Evolutionary conservation across 2,888 invertebrate genomes (phyloP).

Genomic region (Ethmia dodecea): DNA sequence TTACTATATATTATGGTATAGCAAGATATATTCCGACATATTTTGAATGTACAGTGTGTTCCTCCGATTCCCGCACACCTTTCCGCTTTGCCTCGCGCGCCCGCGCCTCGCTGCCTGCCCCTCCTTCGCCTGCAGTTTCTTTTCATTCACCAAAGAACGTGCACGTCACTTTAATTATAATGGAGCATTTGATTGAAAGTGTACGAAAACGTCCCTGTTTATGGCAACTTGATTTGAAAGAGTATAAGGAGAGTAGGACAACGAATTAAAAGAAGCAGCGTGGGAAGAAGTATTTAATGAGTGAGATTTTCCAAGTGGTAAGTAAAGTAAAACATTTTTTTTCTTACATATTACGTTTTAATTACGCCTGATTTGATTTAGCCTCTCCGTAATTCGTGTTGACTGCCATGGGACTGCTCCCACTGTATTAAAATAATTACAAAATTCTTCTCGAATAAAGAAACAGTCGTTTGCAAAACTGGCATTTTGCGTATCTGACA

Average conservation of each 20-base stretch:
- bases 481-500: no score
- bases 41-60: no score
- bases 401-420: background rate
- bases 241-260: background rate
- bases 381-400: background rate
- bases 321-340: background rate
- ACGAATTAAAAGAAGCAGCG: constrained; percentile 1
- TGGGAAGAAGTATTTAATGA: constrained; percentile 1
- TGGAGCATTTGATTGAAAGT: constrained; percentile 3
- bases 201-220: constrained; percentile 1
- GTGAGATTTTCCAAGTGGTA: background rate
- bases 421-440: background rate
- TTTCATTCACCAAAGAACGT: no score
- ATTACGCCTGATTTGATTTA: no score
- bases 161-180: no score
- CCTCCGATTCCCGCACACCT: no score
- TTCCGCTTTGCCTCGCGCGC: no score
- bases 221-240: background rate
- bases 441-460: constrained; percentile 1
- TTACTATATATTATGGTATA: no score
- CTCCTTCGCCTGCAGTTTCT: no score
- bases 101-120: no score
- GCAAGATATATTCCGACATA: no score
- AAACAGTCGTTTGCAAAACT: background rate
- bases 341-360: background rate